A percentile compares a stretch with the other conserved stretches of the same genome.
Conservation (phyloP, 2,113 vertebrate genomes). For the Theristicus caerulescens region DNA sequence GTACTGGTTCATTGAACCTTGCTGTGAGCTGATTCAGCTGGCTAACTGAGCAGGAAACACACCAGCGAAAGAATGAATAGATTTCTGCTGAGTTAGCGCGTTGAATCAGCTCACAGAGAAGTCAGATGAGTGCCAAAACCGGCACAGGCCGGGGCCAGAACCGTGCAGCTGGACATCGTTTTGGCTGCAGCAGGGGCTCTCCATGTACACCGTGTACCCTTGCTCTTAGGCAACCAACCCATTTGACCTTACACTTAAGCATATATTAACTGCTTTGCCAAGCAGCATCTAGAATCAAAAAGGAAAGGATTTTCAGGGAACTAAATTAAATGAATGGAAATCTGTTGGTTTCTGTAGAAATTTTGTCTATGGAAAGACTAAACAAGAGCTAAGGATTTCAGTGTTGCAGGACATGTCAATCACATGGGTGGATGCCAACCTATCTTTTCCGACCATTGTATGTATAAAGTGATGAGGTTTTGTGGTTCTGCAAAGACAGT, state of each 20-base stretch:
- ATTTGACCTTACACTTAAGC: not conserved
- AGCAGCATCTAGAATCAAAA: not conserved
- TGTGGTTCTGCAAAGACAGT: not conserved
- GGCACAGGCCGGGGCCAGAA: not conserved
- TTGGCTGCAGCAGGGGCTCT: not conserved
- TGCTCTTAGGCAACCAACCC: not conserved
- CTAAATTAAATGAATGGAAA: not conserved
- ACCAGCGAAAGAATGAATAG: not conserved
- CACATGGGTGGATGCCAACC: not conserved
- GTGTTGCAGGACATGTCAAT: not conserved
- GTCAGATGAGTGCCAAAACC: not conserved
- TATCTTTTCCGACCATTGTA: not conserved
- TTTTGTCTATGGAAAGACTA: not conserved
- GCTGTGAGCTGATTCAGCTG: not conserved
- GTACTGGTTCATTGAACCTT: not conserved
- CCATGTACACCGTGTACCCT: fast-evolving
- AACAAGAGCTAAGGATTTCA: not conserved
- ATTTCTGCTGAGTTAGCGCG: not conserved
- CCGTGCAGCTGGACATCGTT: not conserved
- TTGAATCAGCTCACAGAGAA: not conserved
- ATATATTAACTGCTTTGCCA: not conserved
- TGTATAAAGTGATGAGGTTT: not conserved
- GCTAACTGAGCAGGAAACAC: not conserved
- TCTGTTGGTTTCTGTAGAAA: not conserved
- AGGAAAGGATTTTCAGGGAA: not conserved